These are phyloP conservation scores for Tautogolabrus adspersus DNA, from an alignment of 2,113 vertebrate species.

Conservation along the genomic window DNA sequence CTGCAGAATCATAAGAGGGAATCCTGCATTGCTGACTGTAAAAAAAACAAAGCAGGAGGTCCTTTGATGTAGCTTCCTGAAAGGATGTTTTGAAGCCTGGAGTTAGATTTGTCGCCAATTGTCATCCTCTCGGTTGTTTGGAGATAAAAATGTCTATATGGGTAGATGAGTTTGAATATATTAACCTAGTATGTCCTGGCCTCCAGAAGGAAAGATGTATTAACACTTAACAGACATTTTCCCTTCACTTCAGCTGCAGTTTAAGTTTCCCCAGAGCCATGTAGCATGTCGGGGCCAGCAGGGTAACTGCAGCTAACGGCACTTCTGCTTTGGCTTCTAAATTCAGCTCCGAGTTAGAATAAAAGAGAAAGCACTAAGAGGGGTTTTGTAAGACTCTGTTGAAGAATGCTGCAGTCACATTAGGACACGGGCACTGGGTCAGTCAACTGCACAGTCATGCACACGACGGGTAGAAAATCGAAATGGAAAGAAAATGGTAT, in stretches of 20 bases:
- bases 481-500: constrained; percentile 29
- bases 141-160: neutral
- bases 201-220: neutral
- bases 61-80: constrained; percentile 18
- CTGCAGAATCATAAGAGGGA: neutral
- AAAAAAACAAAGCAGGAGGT: neutral
- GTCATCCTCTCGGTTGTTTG: constrained; percentile 31
- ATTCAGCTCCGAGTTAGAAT: constrained; percentile 4
- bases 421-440: constrained; percentile 33
- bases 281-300: neutral
- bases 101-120: constrained; percentile 24
- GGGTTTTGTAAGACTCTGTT: neutral
- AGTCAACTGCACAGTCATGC: constrained; percentile 9
- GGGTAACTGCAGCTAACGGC: constrained; percentile 4
- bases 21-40: neutral
- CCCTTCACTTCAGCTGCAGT: constrained; percentile 5
- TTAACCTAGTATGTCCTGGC: neutral
- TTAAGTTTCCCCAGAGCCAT: neutral
- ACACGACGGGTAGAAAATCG: constrained; percentile 5
- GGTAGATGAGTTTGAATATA: neutral
- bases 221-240: neutral
- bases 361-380: constrained; percentile 6
- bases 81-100: constrained; percentile 15
- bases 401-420: constrained; percentile 21
- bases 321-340: neutral